A percentile compares a stretch with the other conserved stretches of the same genome.
Evolutionary conservation across 2,888 invertebrate species (phyloP).

Genomic region (Myopa testacea): DNA sequence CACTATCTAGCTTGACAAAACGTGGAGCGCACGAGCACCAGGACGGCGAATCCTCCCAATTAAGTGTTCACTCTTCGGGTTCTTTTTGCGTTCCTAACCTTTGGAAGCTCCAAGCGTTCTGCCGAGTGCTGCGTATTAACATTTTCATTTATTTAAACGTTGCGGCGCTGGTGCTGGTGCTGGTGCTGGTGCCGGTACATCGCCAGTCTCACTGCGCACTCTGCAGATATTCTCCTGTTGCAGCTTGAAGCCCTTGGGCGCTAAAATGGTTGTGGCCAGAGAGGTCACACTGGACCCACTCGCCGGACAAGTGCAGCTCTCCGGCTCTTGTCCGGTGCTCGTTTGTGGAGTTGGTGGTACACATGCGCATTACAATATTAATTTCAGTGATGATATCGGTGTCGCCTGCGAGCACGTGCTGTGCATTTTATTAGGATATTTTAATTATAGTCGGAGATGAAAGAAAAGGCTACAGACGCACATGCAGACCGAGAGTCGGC

Average conservation of each 20-base stretch:
- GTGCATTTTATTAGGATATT: slow-evolving; percentile 59
- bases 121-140: slow-evolving; percentile 43
- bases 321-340: neutral
- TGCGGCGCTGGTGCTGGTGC: slow-evolving; percentile 17
- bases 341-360: neutral
- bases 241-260: slow-evolving; percentile 33
- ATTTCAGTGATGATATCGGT: slow-evolving; percentile 52
- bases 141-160: slow-evolving; percentile 47
- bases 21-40: neutral
- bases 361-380: slow-evolving; percentile 43
- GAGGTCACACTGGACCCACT: slow-evolving; percentile 28
- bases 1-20: neutral
- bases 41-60: neutral
- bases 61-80: slow-evolving; percentile 6
- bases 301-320: slow-evolving; percentile 25
- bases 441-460: slow-evolving; percentile 53
- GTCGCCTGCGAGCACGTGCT: slow-evolving; percentile 59
- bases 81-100: neutral
- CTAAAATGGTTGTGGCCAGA: slow-evolving; percentile 39
- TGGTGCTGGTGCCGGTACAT: neutral
- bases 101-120: neutral
- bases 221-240: slow-evolving; percentile 12
- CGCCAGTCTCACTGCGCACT: neutral
- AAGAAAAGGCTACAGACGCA: slow-evolving; percentile 22
- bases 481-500: neutral